phyloP scores from a whole-genome alignment of 2,888 invertebrate species.

The Plebejus argus region DNA sequence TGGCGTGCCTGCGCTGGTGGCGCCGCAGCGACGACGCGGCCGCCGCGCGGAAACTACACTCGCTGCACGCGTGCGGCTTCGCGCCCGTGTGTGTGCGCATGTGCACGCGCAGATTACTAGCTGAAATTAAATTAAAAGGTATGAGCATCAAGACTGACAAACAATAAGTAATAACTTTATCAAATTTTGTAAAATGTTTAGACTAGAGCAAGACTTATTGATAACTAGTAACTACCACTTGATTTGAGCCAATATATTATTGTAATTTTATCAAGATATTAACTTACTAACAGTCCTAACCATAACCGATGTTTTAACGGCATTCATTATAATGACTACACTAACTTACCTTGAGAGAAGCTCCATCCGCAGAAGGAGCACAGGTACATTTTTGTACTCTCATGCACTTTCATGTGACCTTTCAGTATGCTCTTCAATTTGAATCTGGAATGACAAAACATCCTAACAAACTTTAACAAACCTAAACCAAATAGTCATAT shows the following conservation, averaged over 20 bases:
- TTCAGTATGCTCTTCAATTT: slow-evolving; percentile 65
- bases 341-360: slow-evolving; percentile 60
- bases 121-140: slow-evolving; percentile 46
- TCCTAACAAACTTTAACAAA: neutral
- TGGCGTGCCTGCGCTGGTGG: slow-evolving; percentile 53
- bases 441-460: slow-evolving; percentile 56
- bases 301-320: too few relatives aligned
- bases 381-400: slow-evolving; percentile 59
- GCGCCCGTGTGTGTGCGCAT: slow-evolving; percentile 66
- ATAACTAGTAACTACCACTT: too few relatives aligned
- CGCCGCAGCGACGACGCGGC: slow-evolving; percentile 60
- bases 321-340: neutral
- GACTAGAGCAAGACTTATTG: too few relatives aligned
- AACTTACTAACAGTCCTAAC: too few relatives aligned
- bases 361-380: slow-evolving; percentile 70
- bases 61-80: slow-evolving; percentile 60
- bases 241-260: too few relatives aligned
- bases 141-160: too few relatives aligned
- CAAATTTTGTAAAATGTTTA: too few relatives aligned
- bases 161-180: too few relatives aligned
- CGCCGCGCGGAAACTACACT: slow-evolving; percentile 61
- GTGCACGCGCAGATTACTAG: slow-evolving; percentile 65
- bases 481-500: too few relatives aligned
- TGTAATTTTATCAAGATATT: too few relatives aligned
- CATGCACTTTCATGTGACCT: slow-evolving; percentile 66